Evolutionary conservation across 2,113 vertebrate genomes (phyloP).

Genomic region (Neopipo cinnamomea): DNA sequence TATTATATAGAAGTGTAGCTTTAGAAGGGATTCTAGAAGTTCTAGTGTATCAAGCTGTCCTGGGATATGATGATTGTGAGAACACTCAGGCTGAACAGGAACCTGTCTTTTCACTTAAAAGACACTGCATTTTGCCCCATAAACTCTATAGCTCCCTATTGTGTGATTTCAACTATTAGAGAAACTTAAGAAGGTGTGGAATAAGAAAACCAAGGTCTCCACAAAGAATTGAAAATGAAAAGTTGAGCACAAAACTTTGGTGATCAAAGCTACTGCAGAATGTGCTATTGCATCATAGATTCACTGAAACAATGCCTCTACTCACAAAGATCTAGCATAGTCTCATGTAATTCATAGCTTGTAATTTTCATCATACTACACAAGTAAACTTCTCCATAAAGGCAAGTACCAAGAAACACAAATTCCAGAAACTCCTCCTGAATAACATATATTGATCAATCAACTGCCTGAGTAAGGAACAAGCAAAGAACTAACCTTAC

Average conservation of each 20-base stretch:
- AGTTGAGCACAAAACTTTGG: background rate
- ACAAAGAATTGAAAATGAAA: background rate
- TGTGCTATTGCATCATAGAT: background rate
- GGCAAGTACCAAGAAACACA: background rate
- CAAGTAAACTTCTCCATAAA: background rate
- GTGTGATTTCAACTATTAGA: background rate
- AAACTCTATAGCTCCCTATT: background rate
- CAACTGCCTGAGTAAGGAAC: background rate
- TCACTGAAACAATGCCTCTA: background rate
- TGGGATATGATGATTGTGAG: background rate
- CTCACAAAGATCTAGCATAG: background rate
- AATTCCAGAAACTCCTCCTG: background rate
- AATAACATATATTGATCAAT: background rate
- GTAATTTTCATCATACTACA: background rate
- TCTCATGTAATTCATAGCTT: background rate
- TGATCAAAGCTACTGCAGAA: background rate
- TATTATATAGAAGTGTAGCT: background rate
- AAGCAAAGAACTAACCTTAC: background rate
- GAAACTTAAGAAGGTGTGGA: background rate
- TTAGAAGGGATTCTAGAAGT: background rate
- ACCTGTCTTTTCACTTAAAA: background rate
- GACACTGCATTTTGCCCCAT: background rate
- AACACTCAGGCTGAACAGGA: background rate
- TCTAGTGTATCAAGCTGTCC: background rate
- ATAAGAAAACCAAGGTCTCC: background rate